Conservation (phyloP, 2,888 invertebrate species). For the Thymelicus lineola region DNA sequence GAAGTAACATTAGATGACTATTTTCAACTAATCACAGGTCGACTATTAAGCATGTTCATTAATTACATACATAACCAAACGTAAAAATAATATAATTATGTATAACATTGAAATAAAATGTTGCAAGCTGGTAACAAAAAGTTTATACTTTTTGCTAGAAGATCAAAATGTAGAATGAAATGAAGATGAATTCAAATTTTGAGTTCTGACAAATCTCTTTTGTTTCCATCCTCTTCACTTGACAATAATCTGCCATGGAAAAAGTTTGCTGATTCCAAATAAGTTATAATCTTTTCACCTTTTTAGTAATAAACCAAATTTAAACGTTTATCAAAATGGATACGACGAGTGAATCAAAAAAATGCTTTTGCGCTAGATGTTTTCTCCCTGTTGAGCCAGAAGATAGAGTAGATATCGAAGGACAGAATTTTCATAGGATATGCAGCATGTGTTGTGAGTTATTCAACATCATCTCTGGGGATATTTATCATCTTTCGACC, state of each 20-base stretch:
- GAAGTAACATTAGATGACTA: no score
- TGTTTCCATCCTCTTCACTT: conserved; percentile 51
- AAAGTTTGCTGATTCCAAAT: conserved; percentile 58
- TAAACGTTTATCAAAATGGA: conserved; percentile 57
- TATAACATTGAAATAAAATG: background rate
- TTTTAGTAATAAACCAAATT: conserved; percentile 21
- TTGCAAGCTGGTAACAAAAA: conserved; percentile 6
- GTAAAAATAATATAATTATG: no score
- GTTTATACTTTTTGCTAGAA: background rate
- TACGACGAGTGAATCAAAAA: conserved; percentile 65
- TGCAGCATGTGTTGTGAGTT: conserved; percentile 78
- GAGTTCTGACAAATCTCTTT: conserved; percentile 45
- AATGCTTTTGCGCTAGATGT: conserved; percentile 76
- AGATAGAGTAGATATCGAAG: conserved; percentile 71
- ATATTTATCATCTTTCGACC: no score
- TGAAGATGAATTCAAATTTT: conserved; percentile 1
- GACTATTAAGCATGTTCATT: no score
- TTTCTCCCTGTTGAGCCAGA: conserved; percentile 67
- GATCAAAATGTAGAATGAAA: background rate
- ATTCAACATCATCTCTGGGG: background rate
- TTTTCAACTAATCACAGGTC: no score
- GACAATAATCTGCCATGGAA: conserved; percentile 59
- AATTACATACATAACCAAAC: no score
- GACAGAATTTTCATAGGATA: conserved; percentile 70
- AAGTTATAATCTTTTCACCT: conserved; percentile 11